These are phyloP conservation scores for Eristalis tenax DNA, from an alignment of 2,888 invertebrate species.

Conservation along the genomic window DNA sequence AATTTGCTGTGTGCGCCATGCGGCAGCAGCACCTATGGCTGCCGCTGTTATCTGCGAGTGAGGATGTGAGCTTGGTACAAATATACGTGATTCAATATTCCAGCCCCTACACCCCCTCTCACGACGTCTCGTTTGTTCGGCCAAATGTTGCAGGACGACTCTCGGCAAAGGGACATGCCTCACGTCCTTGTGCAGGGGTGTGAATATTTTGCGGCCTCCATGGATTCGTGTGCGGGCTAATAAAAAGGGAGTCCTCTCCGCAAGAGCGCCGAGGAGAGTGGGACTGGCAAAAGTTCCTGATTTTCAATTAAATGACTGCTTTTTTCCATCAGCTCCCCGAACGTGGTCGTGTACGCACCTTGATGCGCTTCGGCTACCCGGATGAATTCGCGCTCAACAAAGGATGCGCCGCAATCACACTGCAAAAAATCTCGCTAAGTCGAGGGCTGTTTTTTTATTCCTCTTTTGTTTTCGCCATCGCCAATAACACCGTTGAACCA, in stretches of 20 bases:
- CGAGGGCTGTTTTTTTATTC: not conserved
- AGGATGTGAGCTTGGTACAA: constrained; percentile 51
- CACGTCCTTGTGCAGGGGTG: not conserved
- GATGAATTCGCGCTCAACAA: not conserved
- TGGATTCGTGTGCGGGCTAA: constrained; percentile 19
- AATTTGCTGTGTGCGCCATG: constrained; percentile 65
- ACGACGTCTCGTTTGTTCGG: not conserved
- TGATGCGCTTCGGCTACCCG: not conserved
- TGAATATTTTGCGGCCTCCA: constrained; percentile 20
- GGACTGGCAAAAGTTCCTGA: not conserved
- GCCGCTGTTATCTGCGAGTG: not conserved
- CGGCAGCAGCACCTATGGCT: constrained; percentile 60
- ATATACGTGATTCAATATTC: constrained; percentile 65
- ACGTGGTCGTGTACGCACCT: constrained; percentile 40
- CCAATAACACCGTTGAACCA: not conserved
- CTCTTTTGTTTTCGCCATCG: not conserved
- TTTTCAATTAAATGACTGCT: constrained; percentile 46
- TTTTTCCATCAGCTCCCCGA: constrained; percentile 6
- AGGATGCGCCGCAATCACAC: constrained; percentile 20
- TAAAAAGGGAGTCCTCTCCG: not conserved
- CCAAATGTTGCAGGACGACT: constrained; percentile 49
- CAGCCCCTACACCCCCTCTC: not conserved
- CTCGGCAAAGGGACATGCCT: constrained; percentile 7
- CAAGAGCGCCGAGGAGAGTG: not conserved
- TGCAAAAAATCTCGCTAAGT: constrained; percentile 45